A percentile compares a stretch with the other conserved stretches of the same genome.
phyloP scores from a whole-genome alignment of 92 coral and sea anemone species.

The Actinostola sp. region DNA sequence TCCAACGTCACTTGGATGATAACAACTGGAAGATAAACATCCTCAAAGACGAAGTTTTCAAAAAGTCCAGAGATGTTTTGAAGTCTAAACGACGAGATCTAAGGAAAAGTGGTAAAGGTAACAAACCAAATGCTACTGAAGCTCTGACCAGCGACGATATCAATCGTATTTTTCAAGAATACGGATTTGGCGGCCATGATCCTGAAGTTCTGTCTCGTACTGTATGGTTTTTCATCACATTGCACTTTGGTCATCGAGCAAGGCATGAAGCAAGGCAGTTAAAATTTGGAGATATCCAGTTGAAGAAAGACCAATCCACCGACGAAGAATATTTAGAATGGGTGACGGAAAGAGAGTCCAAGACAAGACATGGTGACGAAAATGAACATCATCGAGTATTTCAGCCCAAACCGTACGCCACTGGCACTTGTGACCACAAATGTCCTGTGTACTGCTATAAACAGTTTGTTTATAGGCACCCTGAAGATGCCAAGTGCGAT shows the following conservation, averaged over 20 bases:
- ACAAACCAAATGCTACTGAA: slow-evolving; percentile 28
- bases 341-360: slow-evolving; percentile 25
- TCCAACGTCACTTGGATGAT: no score
- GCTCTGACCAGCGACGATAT: slow-evolving; percentile 22
- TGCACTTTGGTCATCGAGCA: slow-evolving; percentile 42
- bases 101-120: slow-evolving; percentile 18
- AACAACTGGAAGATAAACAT: no score
- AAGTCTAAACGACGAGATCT: slow-evolving; percentile 26
- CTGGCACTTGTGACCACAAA: slow-evolving; percentile 19
- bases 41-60: slow-evolving; percentile 29
- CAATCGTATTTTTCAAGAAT: slow-evolving; percentile 23
- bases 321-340: no score
- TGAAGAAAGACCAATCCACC: slow-evolving; percentile 36
- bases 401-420: slow-evolving; percentile 6
- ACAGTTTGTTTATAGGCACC: slow-evolving; percentile 31
- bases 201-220: slow-evolving; percentile 46
- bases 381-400: slow-evolving; percentile 26
- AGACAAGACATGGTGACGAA: slow-evolving; percentile 45
- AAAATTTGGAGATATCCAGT: slow-evolving; percentile 32
- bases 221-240: slow-evolving; percentile 40
- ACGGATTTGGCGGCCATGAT: slow-evolving; percentile 23
- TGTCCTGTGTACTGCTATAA: slow-evolving; percentile 40
- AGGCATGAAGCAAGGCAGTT: slow-evolving; percentile 44
- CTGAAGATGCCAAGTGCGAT: slow-evolving; percentile 2
- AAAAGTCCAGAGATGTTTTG: slow-evolving; percentile 28